Percentiles rank a stretch among this genome's conserved stretches.
Conservation (phyloP, 2,797 vertebrate species). For the Danio tinwini region DNA sequence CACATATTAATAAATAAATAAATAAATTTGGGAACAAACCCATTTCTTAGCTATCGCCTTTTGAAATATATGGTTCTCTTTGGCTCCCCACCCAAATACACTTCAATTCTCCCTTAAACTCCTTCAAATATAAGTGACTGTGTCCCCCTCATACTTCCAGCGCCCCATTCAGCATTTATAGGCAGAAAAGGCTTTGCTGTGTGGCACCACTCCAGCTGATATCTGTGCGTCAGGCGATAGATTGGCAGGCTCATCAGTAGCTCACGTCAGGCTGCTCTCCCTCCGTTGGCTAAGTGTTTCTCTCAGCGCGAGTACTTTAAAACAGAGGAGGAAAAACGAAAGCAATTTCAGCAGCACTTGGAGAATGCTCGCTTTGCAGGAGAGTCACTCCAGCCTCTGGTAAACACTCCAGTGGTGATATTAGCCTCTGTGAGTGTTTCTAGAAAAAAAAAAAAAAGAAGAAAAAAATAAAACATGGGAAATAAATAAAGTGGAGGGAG, state of each 20-base stretch:
- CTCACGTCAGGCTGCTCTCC: slow-evolving; percentile 42
- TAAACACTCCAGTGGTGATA: slow-evolving; percentile 52
- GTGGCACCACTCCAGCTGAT: slow-evolving; percentile 57
- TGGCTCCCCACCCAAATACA: not conserved
- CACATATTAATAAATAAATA: too few relatives aligned
- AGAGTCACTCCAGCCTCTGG: slow-evolving; percentile 46
- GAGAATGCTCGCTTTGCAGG: slow-evolving; percentile 38
- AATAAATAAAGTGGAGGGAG: slow-evolving; percentile 8
- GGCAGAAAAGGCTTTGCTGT: slow-evolving; percentile 27
- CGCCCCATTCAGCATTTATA: slow-evolving; percentile 15
- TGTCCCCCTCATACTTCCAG: not conserved
- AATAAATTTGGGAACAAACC: too few relatives aligned
- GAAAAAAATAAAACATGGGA: too few relatives aligned
- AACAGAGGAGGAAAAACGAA: slow-evolving; percentile 55
- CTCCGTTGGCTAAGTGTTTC: slow-evolving; percentile 42
- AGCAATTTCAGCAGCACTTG: slow-evolving; percentile 57
- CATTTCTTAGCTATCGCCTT: slow-evolving; percentile 25
- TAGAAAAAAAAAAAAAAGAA: not conserved
- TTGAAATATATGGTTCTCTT: slow-evolving; percentile 10
- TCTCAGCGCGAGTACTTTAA: slow-evolving; percentile 53
- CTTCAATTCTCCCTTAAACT: not conserved
- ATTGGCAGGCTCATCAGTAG: slow-evolving; percentile 58
- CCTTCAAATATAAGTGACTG: slow-evolving; percentile 16
- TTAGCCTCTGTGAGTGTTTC: slow-evolving; percentile 30
- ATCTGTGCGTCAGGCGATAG: slow-evolving; percentile 51